Evolutionary conservation across 2,113 vertebrate genomes (phyloP), one percentile per base, ranked within the genome.

Genomic region (Hymenochirus boettgeri): DNA sequence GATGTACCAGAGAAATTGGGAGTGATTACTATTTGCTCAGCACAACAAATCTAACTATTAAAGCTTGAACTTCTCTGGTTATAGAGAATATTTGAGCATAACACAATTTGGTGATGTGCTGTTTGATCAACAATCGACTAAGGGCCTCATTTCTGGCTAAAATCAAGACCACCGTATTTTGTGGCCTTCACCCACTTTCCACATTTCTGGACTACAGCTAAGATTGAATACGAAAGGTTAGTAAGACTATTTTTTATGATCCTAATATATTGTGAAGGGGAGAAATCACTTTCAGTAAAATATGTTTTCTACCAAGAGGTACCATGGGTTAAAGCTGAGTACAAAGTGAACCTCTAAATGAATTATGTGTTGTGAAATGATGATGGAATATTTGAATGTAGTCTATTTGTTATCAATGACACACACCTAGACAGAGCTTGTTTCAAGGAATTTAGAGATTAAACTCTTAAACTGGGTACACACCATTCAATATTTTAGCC

Each of bases 21-120:
- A 63, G 51, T 15, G 33, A 18, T 42, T 27, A 54, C 35, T 54
- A 37, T 55, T 64, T 64, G 61, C 55, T 24, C 51, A 27, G 61
- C 51, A 45, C 25, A 42, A 37, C 61, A 64, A 31, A 55, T 55
- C 61, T 46, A 11, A 37, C 25, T 55, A 31, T 18, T 64, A 55
- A 27, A 54, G 50, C 35, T 24, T 23, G 18, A 31, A n/a, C n/a
- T 64, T 29, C 51, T 17, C 35, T 64, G 22, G 33, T 26, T 42
- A n/a, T 13, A 58, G 9, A 35, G 24, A 35, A 45, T 39, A 52
- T 61, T 45, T 51, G 22, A 27, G 48, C 15, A 42, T 27, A 26
- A 26, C 8, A 24, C 21, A 18, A 19, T 21, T 10, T 29, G 12
- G 22, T 27, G 24, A 42, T 45, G 51, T 8, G n/a, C 39, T 64